Evolutionary conservation across 1,140 invertebrate genomes (phyloP).

Genomic region (Aphelenchoides fujianensis): DNA sequence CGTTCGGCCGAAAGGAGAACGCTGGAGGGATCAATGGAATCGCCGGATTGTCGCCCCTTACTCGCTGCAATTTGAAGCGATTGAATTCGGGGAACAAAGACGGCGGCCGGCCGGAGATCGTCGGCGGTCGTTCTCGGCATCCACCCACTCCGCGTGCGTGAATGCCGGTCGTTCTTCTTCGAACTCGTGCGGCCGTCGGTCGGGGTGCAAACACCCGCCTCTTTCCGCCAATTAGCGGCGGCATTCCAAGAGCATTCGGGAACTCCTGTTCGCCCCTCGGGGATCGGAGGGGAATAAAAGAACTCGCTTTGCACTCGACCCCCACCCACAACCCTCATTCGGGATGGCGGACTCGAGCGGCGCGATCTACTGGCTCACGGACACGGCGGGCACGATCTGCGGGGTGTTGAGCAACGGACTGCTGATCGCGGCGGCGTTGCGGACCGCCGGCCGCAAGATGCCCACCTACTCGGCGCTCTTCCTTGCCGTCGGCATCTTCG

Average conservation of each 20-base stretch:
- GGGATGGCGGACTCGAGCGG: neutral
- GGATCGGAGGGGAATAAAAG: too few species aligned
- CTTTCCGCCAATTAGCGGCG: neutral
- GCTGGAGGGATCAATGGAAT: too few species aligned
- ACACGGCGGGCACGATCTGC: neutral
- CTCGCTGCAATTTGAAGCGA: too few species aligned
- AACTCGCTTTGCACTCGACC: neutral
- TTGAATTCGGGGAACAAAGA: too few species aligned
- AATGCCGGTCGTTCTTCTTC: too few species aligned
- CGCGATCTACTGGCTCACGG: conserved; percentile 1
- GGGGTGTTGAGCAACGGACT: neutral
- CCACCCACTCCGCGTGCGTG: too few species aligned
- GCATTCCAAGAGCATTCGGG: too few species aligned
- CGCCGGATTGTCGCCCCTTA: too few species aligned
- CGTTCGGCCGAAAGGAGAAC: too few species aligned
- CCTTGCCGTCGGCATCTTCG: neutral
- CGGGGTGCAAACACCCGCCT: neutral
- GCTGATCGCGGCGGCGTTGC: neutral
- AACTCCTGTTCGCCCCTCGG: too few species aligned
- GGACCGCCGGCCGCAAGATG: neutral
- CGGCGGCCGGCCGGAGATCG: too few species aligned
- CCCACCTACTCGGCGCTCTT: neutral
- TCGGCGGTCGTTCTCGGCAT: too few species aligned
- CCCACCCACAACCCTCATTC: neutral
- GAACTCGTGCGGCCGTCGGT: neutral